Base-by-base conservation (phyloP, 2,113 vertebrate genomes). In the Tringa solitaria region DNA sequence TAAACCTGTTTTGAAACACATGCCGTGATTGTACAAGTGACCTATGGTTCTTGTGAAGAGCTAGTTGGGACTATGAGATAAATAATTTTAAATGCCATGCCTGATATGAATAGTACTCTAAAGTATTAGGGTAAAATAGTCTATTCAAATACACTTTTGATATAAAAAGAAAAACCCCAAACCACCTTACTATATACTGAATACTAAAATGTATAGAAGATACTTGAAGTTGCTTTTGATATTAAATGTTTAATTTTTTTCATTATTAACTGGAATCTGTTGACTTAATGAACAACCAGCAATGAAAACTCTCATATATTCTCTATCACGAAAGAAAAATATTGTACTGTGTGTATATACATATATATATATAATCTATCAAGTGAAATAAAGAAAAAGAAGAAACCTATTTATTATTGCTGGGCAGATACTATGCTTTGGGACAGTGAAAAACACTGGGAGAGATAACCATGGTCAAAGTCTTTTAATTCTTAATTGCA, bases 301-400 rank as follows among this genome's bases (percentile, higher is more conserved):
- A 56, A 65, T 80, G 75, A 83, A 80, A 93, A 87, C 41, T 74
- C 64, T 35, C 92, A 82, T 96, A 95, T 96, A 95, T 92, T 95
- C 94, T 95, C 90, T 89, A 95, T 95, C 89, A 87, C 73, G 73
- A 76, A 96, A 95, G 60, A 93, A 94, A 93, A 87, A 61, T 89
- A 96, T 91, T 96, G 96, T 97, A 97, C 84, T 89, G 76, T 93
- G 85, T 96, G 92, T 90, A 96, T 95, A 96, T 95, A 96, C 68
- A 84, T 93, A 89, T 77, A 96, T 85, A 94, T 87, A 96, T 93
- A 93, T 39, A 87, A 91, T 94, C 86, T 96, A 92, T 95, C 86
- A 93, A 92, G 86, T 53, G 79, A 96, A 97, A 97, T 97, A 97
- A 96, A 95, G 74, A 60, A 75, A 92, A 87, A 89, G 56, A 87